Percentiles rank a stretch among this genome's conserved stretches.
These are phyloP conservation scores for Enteromius paludinosus DNA, from an alignment of 2,797 vertebrate genomes.

Conservation along the genomic window DNA sequence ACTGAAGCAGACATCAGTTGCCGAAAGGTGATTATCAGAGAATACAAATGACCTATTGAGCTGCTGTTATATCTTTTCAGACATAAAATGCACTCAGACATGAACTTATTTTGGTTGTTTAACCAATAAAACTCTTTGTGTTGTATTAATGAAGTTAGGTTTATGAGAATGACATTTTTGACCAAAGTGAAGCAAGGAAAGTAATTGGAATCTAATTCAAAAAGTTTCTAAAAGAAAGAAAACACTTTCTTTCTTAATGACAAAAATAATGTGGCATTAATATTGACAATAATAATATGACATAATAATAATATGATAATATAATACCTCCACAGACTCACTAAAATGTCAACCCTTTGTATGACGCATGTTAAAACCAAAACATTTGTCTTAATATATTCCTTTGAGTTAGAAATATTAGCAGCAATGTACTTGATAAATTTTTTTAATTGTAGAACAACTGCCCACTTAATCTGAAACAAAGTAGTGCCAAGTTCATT, in stretches of 20 bases:
- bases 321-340: background rate
- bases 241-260: background rate
- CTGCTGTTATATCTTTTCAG: background rate
- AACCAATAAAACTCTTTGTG: background rate
- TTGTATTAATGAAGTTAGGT: background rate
- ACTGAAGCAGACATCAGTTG: background rate
- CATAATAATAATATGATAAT: background rate
- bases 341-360: background rate
- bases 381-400: background rate
- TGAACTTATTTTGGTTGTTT: background rate
- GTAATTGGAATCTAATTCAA: background rate
- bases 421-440: background rate
- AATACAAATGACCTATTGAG: background rate
- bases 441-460: background rate
- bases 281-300: background rate
- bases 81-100: background rate
- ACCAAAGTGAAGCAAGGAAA: background rate
- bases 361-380: background rate
- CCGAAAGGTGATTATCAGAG: background rate
- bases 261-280: background rate
- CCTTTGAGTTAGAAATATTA: background rate
- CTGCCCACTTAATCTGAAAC: background rate
- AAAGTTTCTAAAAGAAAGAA: background rate
- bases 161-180: background rate
- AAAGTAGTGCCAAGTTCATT: background rate